Base-by-base conservation (phyloP, 2,888 invertebrate genomes). In the Caenorhabditis imperialis region DNA sequence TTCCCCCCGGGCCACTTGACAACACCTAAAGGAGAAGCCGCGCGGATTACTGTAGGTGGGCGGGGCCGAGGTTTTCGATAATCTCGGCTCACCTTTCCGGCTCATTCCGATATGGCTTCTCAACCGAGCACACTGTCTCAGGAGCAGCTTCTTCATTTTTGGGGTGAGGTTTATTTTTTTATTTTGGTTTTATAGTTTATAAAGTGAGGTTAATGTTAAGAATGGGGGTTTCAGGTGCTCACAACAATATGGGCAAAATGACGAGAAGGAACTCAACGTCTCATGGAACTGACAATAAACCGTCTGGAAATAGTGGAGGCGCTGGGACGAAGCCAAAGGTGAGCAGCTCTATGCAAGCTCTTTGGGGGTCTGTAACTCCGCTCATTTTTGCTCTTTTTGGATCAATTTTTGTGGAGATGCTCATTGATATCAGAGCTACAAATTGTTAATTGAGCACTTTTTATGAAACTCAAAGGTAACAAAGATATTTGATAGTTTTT, bases 111-210 rank as follows among this genome's bases (percentile, higher is more conserved):
- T 20, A 61, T 61, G 70, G 50, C 61, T 55, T 55, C 70, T 44
- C 61, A 54, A 25, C 51, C 44, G 14, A 55, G 30, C 2, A 30
- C 53, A 14, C 42, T 82, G 7, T 84, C 84, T 8, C 82, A 84
- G 51, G 84, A 85, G 60, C 85, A 85, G 44, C 72, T 84, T 38
- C 69, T 85, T 10, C 84, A 84, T 60, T 61, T 84, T 42, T 84
- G 84, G 84, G 84, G 84, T 84, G 23, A 38, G 3, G 44, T 38
- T 30, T 18, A 37, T n/a, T 30, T 40, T 25, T 35, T 37, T 7
- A 40, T 20, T 50, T 18, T 42, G 14, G 1, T 20, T 25, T n/a
- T 47, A 22, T 4, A 47, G 4, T 20, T 7, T n/a, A n/a, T n/a
- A n/a, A n/a, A n/a, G n/a, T n/a, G n/a, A n/a, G n/a, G n/a, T n/a